A percentile compares a stretch with the other conserved stretches of the same genome.
phyloP scores from a whole-genome alignment of 2,888 invertebrate species.

The Dione vanillae region DNA sequence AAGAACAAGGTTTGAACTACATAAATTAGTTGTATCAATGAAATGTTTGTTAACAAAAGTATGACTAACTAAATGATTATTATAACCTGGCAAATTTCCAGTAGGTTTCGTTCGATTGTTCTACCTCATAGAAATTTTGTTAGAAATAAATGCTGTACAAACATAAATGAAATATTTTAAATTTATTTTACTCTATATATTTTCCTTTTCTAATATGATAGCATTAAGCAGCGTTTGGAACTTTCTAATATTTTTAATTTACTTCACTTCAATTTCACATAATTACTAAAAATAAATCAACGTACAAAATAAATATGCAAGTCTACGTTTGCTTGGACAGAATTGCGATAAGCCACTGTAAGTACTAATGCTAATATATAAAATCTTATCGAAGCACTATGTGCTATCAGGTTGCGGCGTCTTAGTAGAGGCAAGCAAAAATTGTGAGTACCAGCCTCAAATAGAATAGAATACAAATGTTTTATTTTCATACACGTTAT shows the following conservation, averaged over 20 bases:
- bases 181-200: background rate
- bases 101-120: background rate
- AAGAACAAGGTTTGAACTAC: conserved; percentile 35
- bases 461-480: conserved; percentile 27
- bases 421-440: conserved; percentile 56
- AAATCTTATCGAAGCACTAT: conserved; percentile 68
- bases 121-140: background rate
- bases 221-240: background rate
- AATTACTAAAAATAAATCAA: conserved; percentile 15
- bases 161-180: background rate
- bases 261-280: background rate
- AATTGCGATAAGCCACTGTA: conserved; percentile 65
- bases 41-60: background rate
- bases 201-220: background rate
- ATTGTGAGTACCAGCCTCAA: conserved; percentile 51
- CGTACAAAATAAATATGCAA: conserved; percentile 45
- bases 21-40: conserved; percentile 31
- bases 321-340: conserved; percentile 55
- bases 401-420: conserved; percentile 59
- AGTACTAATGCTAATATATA: conserved; percentile 73
- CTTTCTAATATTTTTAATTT: background rate
- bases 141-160: background rate
- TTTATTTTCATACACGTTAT: conserved; percentile 36
- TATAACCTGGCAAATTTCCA: background rate
- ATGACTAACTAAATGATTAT: background rate